Evolutionary conservation across 2,113 vertebrate genomes (phyloP), one percentile per base, ranked within the genome.

Genomic region (Pungitius pungitius): DNA sequence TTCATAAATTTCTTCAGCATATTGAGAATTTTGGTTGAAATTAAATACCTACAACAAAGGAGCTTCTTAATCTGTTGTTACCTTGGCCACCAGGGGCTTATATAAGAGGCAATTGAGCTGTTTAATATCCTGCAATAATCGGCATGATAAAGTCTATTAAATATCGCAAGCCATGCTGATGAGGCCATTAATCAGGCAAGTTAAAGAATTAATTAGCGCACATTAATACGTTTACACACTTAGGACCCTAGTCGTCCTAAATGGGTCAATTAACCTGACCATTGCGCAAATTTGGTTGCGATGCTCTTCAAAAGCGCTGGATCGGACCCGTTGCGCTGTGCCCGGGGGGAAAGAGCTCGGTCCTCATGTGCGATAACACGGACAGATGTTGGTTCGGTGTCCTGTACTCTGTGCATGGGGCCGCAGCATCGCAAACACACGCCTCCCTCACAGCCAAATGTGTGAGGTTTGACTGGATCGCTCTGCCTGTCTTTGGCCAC

Each of bases 161-260:
- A 75, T 52, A 74, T 26, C 18, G 55, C 11, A 43, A 57, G 64
- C 71, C 58, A 49, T 54, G 59, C n/a, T 72, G 51, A 83, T 75
- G 77, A 73, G 57, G 58, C 58, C 52, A 81, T 81, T 79, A 66
- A 77, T 81, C 42, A 72, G 43, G 27, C 43, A 60, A 61, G 52
- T 52, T 84, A 57, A 79, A 67, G 69, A n/a, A 69, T 79, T 81
- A 77, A 82, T 80, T 72, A 75, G 17, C 49, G 69, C 67, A 27
- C 56, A 67, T 62, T 81, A 40, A 73, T 68, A 57, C 63, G 76
- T 73, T 73, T 71, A 78, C 40, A 65, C 35, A 63, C 65, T 80
- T 63, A 6, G 47, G 58, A 80, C 30, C 47, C 35, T 26, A 24
- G 39, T 58, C 27, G 14, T 79, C 77, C 77, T 70, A 13, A 65